Evolutionary conservation across 2,888 invertebrate species (phyloP).

Genomic region (Scaptomyza parva): DNA sequence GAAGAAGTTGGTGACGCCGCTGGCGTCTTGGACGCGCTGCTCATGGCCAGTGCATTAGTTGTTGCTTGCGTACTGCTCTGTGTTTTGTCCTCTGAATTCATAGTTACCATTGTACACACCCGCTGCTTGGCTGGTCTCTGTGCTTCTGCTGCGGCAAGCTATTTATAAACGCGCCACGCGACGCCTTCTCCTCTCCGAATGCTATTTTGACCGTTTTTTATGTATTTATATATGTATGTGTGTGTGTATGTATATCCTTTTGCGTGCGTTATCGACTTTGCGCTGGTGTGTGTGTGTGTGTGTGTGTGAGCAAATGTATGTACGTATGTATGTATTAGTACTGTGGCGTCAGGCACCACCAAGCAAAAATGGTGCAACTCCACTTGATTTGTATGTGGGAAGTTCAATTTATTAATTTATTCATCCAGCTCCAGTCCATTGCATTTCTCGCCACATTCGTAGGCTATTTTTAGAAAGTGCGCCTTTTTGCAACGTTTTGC

Average conservation of each 20-base stretch:
- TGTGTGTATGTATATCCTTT: conserved; percentile 29
- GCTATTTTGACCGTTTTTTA: conserved; percentile 34
- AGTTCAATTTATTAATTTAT: conserved; percentile 41
- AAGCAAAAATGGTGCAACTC: conserved; percentile 38
- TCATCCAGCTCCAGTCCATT: conserved; percentile 48
- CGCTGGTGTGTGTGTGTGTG: conserved; percentile 5
- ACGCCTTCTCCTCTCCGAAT: conserved; percentile 11
- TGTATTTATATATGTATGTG: conserved; percentile 2
- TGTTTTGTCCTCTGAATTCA: conserved; percentile 85
- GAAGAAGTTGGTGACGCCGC: conserved; percentile 33
- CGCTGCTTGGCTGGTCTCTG: conserved; percentile 23
- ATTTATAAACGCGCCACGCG: conserved; percentile 40
- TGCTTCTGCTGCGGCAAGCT: conserved; percentile 42
- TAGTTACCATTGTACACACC: conserved; percentile 83
- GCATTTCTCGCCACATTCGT: conserved; percentile 28
- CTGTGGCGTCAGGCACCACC: conserved; percentile 23
- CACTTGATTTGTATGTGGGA: conserved; percentile 20
- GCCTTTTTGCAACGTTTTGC: conserved; percentile 20
- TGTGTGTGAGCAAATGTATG: conserved; percentile 22
- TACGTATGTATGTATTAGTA: conserved; percentile 15
- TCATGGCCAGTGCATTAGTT: conserved; percentile 68
- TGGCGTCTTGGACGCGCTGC: conserved; percentile 67
- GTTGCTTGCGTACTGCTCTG: conserved; percentile 74
- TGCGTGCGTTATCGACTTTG: conserved; percentile 42
- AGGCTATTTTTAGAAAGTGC: conserved; percentile 17